These are phyloP conservation scores for Percina caprodes DNA, from an alignment of 2,113 vertebrate genomes.

Conservation along the genomic window DNA sequence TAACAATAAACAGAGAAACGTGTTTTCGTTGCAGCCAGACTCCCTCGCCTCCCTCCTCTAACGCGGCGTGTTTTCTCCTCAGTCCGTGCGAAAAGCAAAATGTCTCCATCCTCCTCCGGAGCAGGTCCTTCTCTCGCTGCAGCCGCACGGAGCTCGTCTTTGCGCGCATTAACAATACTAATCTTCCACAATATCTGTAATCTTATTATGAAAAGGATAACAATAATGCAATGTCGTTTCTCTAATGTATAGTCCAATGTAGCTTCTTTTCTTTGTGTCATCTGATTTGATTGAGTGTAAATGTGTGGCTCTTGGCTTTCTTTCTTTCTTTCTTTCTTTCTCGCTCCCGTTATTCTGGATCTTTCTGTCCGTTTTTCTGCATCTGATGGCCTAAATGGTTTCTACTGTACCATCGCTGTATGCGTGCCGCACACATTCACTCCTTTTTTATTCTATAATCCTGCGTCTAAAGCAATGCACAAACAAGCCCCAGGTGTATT, in stretches of 20 bases:
- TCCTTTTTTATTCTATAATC: background rate
- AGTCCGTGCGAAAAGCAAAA: conserved; percentile 1
- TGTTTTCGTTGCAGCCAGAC: too few relatives aligned
- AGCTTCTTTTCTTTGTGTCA: conserved; percentile 33
- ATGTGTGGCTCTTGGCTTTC: background rate
- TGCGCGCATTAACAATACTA: conserved; percentile 43
- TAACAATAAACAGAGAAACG: conserved; percentile 20
- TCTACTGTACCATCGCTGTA: background rate
- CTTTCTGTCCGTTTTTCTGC: conserved; percentile 60
- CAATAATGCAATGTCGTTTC: conserved; percentile 2
- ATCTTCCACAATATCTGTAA: conserved; percentile 67
- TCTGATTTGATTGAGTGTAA: background rate
- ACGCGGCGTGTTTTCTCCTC: conserved; percentile 18
- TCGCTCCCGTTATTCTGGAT: conserved; percentile 69
- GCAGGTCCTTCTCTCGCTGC: conserved; percentile 50
- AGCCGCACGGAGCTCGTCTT: too few relatives aligned
- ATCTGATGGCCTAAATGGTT: conserved; percentile 34
- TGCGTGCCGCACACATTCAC: background rate
- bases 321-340: too few relatives aligned
- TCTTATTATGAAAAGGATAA: conserved; percentile 50
- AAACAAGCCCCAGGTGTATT: background rate
- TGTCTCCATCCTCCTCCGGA: conserved; percentile 50
- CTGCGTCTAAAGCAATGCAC: background rate
- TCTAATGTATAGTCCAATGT: background rate
- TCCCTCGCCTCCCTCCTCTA: conserved; percentile 21